A percentile compares a stretch with the other conserved stretches of the same genome.
phyloP scores from a whole-genome alignment of 2,888 invertebrate genomes.

The Drosophila nigricruria region DNA sequence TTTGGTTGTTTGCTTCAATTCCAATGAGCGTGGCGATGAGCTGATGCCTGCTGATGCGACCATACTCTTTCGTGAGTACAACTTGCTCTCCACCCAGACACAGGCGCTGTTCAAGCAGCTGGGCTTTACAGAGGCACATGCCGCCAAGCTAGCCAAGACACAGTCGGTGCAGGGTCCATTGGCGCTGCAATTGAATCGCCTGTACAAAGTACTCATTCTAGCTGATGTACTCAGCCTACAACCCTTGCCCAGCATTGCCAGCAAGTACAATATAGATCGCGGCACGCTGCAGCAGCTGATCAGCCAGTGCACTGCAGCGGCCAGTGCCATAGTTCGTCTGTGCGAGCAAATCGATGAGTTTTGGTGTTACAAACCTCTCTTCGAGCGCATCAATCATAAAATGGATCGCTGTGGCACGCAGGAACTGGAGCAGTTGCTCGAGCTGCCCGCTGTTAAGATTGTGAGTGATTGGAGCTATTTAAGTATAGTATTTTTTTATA shows the following conservation, averaged over 20 bases:
- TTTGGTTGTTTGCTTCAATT: slow-evolving; percentile 87
- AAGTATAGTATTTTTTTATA: background rate
- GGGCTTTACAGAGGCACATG: slow-evolving; percentile 92
- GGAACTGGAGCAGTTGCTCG: slow-evolving; percentile 93
- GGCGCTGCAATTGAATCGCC: slow-evolving; percentile 87
- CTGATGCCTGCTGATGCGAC: slow-evolving; percentile 88
- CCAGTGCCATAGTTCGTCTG: slow-evolving; percentile 91
- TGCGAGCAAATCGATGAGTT: slow-evolving; percentile 92
- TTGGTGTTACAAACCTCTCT: slow-evolving; percentile 92
- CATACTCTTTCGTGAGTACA: slow-evolving; percentile 87
- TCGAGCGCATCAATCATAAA: slow-evolving; percentile 90
- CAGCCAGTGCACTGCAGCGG: slow-evolving; percentile 89
- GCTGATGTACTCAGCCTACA: slow-evolving; percentile 91
- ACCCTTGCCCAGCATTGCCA: slow-evolving; percentile 89
- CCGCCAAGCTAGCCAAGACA: slow-evolving; percentile 89
- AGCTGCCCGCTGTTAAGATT: slow-evolving; percentile 94
- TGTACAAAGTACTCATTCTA: slow-evolving; percentile 94
- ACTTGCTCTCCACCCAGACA: slow-evolving; percentile 88
- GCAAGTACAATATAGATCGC: slow-evolving; percentile 90
- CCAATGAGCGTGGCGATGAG: slow-evolving; percentile 86
- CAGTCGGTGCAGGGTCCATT: slow-evolving; percentile 87
- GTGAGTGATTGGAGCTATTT: slow-evolving; percentile 83
- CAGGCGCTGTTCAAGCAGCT: slow-evolving; percentile 90
- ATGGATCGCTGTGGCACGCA: slow-evolving; percentile 93
- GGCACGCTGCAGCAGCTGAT: slow-evolving; percentile 93